A percentile compares a stretch with the other conserved stretches of the same genome.
These are phyloP conservation scores for Pogonomyrmex californicus DNA, from an alignment of 1,140 invertebrate species.

Conservation along the genomic window DNA sequence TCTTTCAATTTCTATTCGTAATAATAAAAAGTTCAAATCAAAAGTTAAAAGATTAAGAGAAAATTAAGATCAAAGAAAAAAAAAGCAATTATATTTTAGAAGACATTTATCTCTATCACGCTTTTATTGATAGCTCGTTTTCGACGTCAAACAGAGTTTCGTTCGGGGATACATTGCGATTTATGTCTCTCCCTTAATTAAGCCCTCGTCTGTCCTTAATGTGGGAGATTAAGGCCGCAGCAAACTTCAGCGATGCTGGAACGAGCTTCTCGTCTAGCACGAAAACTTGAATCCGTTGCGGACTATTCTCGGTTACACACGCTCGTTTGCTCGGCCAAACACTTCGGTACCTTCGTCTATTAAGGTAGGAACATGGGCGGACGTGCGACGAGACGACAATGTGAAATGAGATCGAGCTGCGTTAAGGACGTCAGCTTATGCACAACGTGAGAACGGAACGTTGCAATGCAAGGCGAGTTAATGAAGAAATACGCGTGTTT, in stretches of 20 bases:
- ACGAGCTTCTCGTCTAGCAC: conserved; percentile 57
- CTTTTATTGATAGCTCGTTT: conserved; percentile 18
- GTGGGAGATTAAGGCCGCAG: conserved; percentile 62
- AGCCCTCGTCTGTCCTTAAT: conserved; percentile 62
- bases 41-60: background rate
- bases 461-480: conserved; percentile 41
- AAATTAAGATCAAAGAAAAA: background rate
- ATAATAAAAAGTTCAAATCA: too few relatives aligned
- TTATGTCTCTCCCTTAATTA: conserved; percentile 77
- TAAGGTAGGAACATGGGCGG: conserved; percentile 59
- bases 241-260: conserved; percentile 64
- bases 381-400: conserved; percentile 47
- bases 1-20: background rate
- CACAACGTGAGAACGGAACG: conserved; percentile 48
- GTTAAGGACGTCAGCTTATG: conserved; percentile 48
- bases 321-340: conserved; percentile 57
- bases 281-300: conserved; percentile 58
- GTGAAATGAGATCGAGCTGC: conserved; percentile 43
- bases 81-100: background rate
- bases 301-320: conserved; percentile 48
- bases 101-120: background rate
- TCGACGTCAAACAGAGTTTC: conserved; percentile 3
- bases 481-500: conserved; percentile 70
- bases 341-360: conserved; percentile 74
- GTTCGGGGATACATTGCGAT: conserved; percentile 55